A percentile compares a stretch with the other conserved stretches of the same genome.
Conservation (phyloP, 2,113 vertebrate species). For the Odocoileus virginianus region DNA sequence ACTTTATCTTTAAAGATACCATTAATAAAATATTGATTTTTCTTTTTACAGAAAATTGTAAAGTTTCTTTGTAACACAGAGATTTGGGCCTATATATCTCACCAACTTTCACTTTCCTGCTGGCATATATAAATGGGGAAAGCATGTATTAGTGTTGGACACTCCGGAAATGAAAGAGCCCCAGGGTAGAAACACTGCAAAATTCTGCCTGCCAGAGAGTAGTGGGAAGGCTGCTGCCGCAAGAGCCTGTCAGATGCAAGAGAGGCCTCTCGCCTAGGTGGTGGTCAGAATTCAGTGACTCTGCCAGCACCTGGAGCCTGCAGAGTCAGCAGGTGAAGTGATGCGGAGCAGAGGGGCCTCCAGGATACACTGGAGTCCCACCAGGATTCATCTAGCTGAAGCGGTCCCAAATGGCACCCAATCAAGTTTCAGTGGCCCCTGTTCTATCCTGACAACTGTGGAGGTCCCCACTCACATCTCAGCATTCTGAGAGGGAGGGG, state of each 20-base stretch:
- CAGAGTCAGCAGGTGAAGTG: background rate
- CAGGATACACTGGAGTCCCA: background rate
- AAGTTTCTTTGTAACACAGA: background rate
- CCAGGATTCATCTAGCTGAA: background rate
- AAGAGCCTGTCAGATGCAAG: background rate
- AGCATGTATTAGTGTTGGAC: background rate
- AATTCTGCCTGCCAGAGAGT: background rate
- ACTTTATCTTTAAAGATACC: slow-evolving; percentile 25
- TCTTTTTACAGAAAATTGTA: slow-evolving; percentile 43
- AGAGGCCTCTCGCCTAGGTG: background rate
- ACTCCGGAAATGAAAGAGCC: too few relatives aligned
- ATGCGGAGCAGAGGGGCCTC: accelerated
- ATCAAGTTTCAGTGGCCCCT: background rate
- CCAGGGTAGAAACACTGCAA: background rate
- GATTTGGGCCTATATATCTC: background rate
- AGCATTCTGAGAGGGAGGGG: background rate
- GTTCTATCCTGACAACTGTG: background rate
- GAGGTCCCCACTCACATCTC: background rate
- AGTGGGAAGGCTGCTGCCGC: background rate
- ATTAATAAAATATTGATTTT: slow-evolving; percentile 42
- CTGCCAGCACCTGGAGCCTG: background rate
- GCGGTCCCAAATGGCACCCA: background rate
- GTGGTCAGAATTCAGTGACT: background rate
- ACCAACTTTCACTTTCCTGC: background rate
- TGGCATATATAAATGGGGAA: background rate